Evolutionary conservation across 2,113 vertebrate genomes (phyloP), one percentile per base, ranked within the genome.

Genomic region (Sebastes schlegelii): DNA sequence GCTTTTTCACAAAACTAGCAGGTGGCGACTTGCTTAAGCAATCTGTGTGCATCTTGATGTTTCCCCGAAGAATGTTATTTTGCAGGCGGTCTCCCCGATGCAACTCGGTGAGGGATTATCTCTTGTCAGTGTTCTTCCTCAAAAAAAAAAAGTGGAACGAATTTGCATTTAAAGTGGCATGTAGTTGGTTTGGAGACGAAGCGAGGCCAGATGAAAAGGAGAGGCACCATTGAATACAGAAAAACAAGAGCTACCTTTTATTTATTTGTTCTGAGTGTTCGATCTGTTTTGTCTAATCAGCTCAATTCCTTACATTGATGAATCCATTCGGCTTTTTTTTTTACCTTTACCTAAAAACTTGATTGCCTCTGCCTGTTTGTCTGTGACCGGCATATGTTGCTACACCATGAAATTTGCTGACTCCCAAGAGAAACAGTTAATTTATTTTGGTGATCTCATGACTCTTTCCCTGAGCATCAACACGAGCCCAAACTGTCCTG

Each of bases 131-230:
- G 92, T 90, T 92, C 89, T 90, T 66, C 54, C 77, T 70, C 54
- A 17, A 34, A 83, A 88, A 88, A 70, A 87, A 81, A 79, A 34
- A 4, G 34, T 61, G 77, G 48, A 74, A 45, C 2, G 51, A 86
- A 94, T 95, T 95, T 92, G 89, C 95, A 95, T 95, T 94, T 95
- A 95, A 94, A 95, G 94, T 94, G 92, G 85, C 89, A 88, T 80
- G 84, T 90, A 76, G 88, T 83, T 81, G 81, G 68, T 86, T 87
- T 82, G 77, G 80, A 85, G 85, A 88, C 54, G n/a, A 66, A 74
- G 75, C 69, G 13, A 89, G 90, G 74, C 82, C 77, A 89, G 83
- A 86, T 86, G 83, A 89, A 83, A 70, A 74, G 70, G 42, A 75
- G 81, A 88, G 52, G 65, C 73, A 71, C 84, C 84, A 54, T 75